Conservation (phyloP, 1,140 invertebrate genomes). For the Venturia canescens region DNA sequence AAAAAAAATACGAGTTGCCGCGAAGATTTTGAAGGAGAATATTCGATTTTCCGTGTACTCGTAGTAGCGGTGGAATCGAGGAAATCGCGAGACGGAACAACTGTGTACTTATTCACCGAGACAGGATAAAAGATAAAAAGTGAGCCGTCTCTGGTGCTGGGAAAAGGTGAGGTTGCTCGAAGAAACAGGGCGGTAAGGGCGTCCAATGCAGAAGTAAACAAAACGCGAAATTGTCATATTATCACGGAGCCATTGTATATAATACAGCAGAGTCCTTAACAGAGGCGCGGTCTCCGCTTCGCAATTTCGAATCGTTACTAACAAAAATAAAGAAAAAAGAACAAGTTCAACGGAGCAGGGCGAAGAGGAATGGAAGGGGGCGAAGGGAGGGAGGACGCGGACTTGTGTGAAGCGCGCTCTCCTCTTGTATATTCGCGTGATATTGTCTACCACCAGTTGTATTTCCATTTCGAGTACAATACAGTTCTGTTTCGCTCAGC, state of each 20-base stretch:
- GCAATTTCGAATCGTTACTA: not conserved
- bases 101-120: too few relatives aligned
- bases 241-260: too few relatives aligned
- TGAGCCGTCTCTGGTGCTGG: not conserved
- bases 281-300: constrained; percentile 55
- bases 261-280: constrained; percentile 30
- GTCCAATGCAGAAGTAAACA: too few relatives aligned
- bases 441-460: constrained; percentile 10
- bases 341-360: constrained; percentile 26
- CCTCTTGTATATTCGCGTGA: too few relatives aligned
- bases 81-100: not conserved
- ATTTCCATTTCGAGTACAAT: constrained; percentile 23
- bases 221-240: not conserved
- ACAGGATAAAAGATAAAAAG: too few relatives aligned
- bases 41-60: too few relatives aligned
- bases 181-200: too few relatives aligned
- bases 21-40: too few relatives aligned
- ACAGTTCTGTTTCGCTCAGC: not conserved
- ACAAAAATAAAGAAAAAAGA: not conserved
- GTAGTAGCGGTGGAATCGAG: not conserved
- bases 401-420: not conserved
- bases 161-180: too few relatives aligned
- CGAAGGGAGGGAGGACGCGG: not conserved
- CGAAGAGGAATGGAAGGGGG: constrained; percentile 56
- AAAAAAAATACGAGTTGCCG: not conserved